Evolutionary conservation across 2,888 invertebrate genomes (phyloP).

Genomic region (Myopa tessellatipennis): DNA sequence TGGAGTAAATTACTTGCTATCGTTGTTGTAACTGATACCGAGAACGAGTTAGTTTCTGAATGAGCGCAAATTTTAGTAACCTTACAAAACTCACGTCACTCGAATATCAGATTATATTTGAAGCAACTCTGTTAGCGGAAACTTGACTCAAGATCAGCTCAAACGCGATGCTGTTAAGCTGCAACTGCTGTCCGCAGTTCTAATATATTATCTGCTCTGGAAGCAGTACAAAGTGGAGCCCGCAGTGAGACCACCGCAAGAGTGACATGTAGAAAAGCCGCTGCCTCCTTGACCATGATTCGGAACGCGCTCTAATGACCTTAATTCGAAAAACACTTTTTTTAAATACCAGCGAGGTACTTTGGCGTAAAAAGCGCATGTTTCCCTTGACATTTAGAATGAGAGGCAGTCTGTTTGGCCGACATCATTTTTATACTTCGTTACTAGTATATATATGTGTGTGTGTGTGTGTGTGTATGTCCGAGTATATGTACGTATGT

Average conservation of each 20-base stretch:
- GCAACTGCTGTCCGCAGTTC: neutral
- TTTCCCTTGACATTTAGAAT: slow-evolving; percentile 21
- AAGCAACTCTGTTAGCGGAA: neutral
- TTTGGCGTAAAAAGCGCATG: neutral
- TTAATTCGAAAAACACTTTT: slow-evolving; percentile 1
- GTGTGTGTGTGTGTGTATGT: neutral
- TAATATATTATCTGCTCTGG: neutral
- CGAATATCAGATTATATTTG: neutral
- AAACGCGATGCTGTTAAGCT: neutral
- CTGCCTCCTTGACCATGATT: slow-evolving; percentile 26
- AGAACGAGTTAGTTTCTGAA: too few species aligned
- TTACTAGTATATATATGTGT: neutral
- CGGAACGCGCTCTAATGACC: slow-evolving; percentile 10
- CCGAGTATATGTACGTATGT: neutral
- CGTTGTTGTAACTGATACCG: too few species aligned
- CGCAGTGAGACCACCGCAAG: neutral
- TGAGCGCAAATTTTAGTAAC: neutral
- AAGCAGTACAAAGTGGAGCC: neutral
- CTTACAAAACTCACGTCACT: neutral
- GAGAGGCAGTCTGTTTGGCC: neutral
- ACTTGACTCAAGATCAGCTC: neutral
- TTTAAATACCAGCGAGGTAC: neutral
- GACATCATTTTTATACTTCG: neutral
- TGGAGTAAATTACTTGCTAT: too few species aligned
- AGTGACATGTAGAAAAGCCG: neutral